These are phyloP conservation scores for Heliconius aoede DNA, from an alignment of 2,888 invertebrate species.

Conservation along the genomic window DNA sequence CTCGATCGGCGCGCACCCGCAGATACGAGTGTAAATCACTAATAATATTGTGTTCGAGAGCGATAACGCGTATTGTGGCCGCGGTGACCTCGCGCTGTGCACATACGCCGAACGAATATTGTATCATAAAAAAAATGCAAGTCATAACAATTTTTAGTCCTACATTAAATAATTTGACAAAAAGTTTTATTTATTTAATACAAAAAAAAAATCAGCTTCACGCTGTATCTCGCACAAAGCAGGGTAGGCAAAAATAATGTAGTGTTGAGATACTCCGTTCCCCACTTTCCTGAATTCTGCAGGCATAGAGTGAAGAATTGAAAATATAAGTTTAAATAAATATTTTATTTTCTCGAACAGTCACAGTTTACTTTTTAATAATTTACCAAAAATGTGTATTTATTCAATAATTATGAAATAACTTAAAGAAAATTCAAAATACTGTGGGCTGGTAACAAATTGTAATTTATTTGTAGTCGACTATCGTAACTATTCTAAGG, in stretches of 20 bases:
- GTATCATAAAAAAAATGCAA: neutral
- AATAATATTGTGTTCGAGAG: slow-evolving; percentile 33
- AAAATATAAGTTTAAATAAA: no score
- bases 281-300: no score
- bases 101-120: neutral
- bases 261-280: no score
- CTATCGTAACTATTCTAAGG: slow-evolving; percentile 13
- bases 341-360: no score
- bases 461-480: slow-evolving; percentile 12
- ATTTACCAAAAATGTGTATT: neutral
- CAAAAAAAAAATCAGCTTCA: no score
- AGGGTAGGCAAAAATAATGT: no score
- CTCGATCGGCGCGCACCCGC: slow-evolving; percentile 55
- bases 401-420: neutral
- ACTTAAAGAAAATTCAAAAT: neutral
- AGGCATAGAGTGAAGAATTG: no score
- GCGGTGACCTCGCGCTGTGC: slow-evolving; percentile 27
- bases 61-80: slow-evolving; percentile 23
- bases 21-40: slow-evolving; percentile 38
- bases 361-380: neutral
- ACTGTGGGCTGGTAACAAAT: neutral
- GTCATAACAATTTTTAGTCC: neutral
- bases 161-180: no score
- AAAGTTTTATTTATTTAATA: no score
- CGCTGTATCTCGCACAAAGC: no score